Conservation (phyloP, 2,888 invertebrate species). For the Plebejus melissa region DNA sequence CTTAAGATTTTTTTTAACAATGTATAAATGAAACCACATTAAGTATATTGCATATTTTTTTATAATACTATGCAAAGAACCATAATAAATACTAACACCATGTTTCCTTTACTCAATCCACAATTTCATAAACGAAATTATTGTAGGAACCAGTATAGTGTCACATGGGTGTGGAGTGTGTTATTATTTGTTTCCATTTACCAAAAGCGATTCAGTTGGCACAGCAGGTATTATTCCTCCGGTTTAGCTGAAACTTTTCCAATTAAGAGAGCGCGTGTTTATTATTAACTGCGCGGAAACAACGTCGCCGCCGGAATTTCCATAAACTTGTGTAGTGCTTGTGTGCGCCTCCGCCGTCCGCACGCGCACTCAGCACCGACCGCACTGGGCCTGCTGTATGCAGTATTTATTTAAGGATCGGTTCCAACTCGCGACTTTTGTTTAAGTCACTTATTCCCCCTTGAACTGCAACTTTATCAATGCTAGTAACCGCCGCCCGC, state of each 20-base stretch:
- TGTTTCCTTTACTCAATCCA: not conserved
- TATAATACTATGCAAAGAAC: not conserved
- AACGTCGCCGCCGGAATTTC: conserved; percentile 37
- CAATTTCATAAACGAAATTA: not conserved
- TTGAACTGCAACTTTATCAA: conserved; percentile 55
- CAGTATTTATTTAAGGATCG: conserved; percentile 46
- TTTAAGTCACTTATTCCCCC: conserved; percentile 51
- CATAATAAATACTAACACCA: no score
- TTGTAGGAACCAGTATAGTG: not conserved
- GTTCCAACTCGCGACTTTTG: conserved; percentile 43
- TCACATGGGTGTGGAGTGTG: not conserved
- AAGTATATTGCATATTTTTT: not conserved
- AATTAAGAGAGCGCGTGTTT: conserved; percentile 35
- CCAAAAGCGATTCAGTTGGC: conserved; percentile 4
- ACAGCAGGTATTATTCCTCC: conserved; percentile 6
- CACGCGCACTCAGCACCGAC: conserved; percentile 30
- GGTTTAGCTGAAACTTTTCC: conserved; percentile 37
- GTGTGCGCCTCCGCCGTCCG: conserved; percentile 31
- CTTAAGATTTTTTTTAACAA: not conserved
- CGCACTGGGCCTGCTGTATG: conserved; percentile 41
- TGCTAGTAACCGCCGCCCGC: conserved; percentile 46
- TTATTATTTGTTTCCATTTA: conserved; percentile 6
- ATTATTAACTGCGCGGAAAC: conserved; percentile 36
- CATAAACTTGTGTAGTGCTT: conserved; percentile 29
- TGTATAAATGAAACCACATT: not conserved